These are phyloP conservation scores for Dexiosoma caninum DNA, from an alignment of 2,888 invertebrate genomes.

Conservation along the genomic window DNA sequence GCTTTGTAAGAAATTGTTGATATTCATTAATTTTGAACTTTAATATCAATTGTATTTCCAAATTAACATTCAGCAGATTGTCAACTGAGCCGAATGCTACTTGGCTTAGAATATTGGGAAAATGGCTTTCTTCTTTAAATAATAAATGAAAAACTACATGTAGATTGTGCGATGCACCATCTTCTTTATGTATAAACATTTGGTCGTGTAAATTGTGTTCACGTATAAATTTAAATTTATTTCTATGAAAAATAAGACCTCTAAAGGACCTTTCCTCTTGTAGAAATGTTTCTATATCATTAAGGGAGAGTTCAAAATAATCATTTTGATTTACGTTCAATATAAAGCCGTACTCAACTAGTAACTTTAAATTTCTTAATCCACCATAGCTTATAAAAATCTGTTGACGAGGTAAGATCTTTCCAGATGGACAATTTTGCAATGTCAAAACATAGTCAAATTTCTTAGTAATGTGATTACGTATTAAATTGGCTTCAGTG, in stretches of 20 bases:
- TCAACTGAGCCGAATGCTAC: conserved; percentile 75
- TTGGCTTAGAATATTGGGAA: conserved; percentile 75
- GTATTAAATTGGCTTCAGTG: conserved; percentile 78
- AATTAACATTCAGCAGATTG: conserved; percentile 68
- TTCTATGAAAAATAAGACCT: conserved; percentile 78
- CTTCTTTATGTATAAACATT: conserved; percentile 82
- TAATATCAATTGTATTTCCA: conserved; percentile 68
- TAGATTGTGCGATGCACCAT: conserved; percentile 84
- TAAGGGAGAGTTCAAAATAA: conserved; percentile 81
- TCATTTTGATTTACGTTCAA: conserved; percentile 84
- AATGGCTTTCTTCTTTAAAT: conserved; percentile 73
- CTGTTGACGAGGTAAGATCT: conserved; percentile 82
- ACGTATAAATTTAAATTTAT: conserved; percentile 82
- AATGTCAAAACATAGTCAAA: conserved; percentile 69
- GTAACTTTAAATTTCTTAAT: conserved; percentile 88
- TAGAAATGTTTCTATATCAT: conserved; percentile 79
- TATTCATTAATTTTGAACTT: conserved; percentile 72
- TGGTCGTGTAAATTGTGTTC: conserved; percentile 81
- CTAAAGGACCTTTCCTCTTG: conserved; percentile 70
- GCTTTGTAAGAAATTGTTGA: conserved; percentile 64
- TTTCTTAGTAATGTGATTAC: conserved; percentile 37
- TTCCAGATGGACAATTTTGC: conserved; percentile 68
- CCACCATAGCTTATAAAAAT: conserved; percentile 93
- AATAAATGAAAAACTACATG: conserved; percentile 74
- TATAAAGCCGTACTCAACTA: conserved; percentile 92